phyloP scores from a whole-genome alignment of 2,888 invertebrate genomes.

The Athalia circularis region DNA sequence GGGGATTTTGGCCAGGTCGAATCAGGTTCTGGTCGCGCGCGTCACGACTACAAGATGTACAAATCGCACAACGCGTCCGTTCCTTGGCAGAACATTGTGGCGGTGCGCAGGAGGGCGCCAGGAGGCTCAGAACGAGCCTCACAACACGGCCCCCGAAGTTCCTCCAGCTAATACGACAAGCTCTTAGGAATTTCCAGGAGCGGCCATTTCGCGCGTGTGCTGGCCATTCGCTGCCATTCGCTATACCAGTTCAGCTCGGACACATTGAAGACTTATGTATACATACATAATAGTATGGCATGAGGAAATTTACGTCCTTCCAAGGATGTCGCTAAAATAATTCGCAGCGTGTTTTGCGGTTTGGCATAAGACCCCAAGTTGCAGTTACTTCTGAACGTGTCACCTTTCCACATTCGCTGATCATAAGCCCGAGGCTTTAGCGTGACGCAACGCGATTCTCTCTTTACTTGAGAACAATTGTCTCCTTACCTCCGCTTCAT shows the following conservation, averaged over 20 bases:
- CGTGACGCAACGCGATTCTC: conserved; percentile 36
- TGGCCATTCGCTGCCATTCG: neutral
- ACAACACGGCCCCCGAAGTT: conserved; percentile 33
- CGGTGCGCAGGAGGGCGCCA: conserved; percentile 23
- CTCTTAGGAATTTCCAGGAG: conserved; percentile 70
- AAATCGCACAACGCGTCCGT: conserved; percentile 21
- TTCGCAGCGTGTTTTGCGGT: conserved; percentile 42
- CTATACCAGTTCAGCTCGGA: neutral
- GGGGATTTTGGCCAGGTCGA: conserved; percentile 13
- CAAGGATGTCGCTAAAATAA: conserved; percentile 27
- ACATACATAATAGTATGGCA: conserved; percentile 28
- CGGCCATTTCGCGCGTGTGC: conserved; percentile 63
- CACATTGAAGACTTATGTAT: neutral
- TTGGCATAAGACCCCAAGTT: conserved; percentile 17
- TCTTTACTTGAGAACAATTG: conserved; percentile 26
- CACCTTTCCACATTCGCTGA: conserved; percentile 35
- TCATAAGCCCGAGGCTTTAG: conserved; percentile 42
- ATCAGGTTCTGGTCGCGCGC: conserved; percentile 37
- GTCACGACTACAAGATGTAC: conserved; percentile 17
- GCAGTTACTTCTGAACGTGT: conserved; percentile 33
- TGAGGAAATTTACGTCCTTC: conserved; percentile 45
- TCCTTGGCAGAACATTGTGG: neutral
- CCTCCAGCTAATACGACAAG: conserved; percentile 66
- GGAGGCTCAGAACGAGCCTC: conserved; percentile 9
- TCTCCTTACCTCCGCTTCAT: conserved; percentile 8